A percentile compares a stretch with the other conserved stretches of the same genome.
Conservation (phyloP, 2,797 vertebrate species). For the Chrosomus eos region DNA sequence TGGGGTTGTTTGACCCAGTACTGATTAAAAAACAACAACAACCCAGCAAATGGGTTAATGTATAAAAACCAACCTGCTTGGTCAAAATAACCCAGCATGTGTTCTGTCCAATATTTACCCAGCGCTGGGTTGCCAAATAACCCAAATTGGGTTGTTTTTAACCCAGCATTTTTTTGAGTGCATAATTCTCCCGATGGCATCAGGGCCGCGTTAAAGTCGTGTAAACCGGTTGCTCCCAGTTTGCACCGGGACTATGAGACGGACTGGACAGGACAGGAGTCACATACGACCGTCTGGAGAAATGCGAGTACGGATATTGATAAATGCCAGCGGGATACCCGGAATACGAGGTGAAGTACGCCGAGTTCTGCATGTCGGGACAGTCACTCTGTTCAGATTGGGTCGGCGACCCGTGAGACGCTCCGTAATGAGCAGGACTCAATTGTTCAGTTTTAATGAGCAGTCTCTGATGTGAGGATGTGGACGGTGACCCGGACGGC, state of each 20-base stretch:
- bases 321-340: slow-evolving; percentile 92
- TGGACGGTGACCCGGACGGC: slow-evolving; percentile 63
- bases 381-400: slow-evolving; percentile 93
- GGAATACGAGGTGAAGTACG: slow-evolving; percentile 92
- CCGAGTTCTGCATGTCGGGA: slow-evolving; percentile 93
- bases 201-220: slow-evolving; percentile 94
- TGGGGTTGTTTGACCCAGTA: too few species aligned
- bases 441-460: slow-evolving; percentile 98
- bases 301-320: slow-evolving; percentile 97
- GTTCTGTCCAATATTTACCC: too few species aligned
- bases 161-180: too few species aligned
- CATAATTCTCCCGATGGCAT: slow-evolving; percentile 9
- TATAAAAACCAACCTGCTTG: too few species aligned
- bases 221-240: slow-evolving; percentile 98
- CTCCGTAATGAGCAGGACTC: slow-evolving; percentile 92
- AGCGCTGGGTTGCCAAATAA: too few species aligned
- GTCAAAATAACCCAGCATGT: too few species aligned
- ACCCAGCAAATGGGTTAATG: too few species aligned
- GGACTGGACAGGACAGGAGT: slow-evolving; percentile 92
- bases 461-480: slow-evolving; percentile 80
- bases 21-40: too few species aligned
- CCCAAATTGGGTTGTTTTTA: too few species aligned
- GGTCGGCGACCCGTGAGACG: slow-evolving; percentile 71
- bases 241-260: slow-evolving; percentile 89
- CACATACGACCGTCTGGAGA: slow-evolving; percentile 88